phyloP scores from a whole-genome alignment of 1,140 invertebrate genomes.

The Diabrotica virgifera region DNA sequence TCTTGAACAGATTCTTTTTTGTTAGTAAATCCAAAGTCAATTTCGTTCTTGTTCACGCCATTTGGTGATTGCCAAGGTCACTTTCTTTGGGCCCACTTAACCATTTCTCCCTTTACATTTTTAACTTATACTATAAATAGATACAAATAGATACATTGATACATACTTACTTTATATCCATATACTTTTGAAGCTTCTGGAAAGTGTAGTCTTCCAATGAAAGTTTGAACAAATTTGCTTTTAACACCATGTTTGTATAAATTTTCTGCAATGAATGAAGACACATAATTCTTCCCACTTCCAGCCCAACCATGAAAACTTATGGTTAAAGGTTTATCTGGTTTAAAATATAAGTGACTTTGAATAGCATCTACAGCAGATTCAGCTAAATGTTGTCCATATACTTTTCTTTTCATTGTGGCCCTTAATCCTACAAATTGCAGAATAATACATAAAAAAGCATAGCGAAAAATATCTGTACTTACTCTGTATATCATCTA shows the following conservation, averaged over 20 bases:
- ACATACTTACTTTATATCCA: constrained; percentile 54
- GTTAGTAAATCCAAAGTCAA: too few relatives aligned
- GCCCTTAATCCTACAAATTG: constrained; percentile 43
- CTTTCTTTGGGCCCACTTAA: too few relatives aligned
- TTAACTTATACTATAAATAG: constrained; percentile 1
- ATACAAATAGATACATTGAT: background rate
- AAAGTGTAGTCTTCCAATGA: constrained; percentile 78
- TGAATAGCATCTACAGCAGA: constrained; percentile 56
- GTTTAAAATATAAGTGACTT: constrained; percentile 51
- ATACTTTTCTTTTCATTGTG: constrained; percentile 49
- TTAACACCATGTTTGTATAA: constrained; percentile 70
- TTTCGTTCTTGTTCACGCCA: too few relatives aligned
- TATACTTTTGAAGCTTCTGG: constrained; percentile 51
- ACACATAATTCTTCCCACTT: constrained; percentile 84
- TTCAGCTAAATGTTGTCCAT: constrained; percentile 66
- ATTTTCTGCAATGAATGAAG: constrained; percentile 74
- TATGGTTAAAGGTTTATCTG: constrained; percentile 66
- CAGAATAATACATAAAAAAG: background rate
- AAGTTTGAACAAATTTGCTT: constrained; percentile 79
- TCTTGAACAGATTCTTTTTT: too few relatives aligned
- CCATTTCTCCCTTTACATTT: too few relatives aligned
- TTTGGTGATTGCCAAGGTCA: too few relatives aligned
- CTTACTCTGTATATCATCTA: constrained; percentile 24
- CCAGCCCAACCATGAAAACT: constrained; percentile 81
- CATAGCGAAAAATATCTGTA: background rate